Evolutionary conservation across 2,797 vertebrate genomes (phyloP).

Genomic region (Cephalopachus bancanus): DNA sequence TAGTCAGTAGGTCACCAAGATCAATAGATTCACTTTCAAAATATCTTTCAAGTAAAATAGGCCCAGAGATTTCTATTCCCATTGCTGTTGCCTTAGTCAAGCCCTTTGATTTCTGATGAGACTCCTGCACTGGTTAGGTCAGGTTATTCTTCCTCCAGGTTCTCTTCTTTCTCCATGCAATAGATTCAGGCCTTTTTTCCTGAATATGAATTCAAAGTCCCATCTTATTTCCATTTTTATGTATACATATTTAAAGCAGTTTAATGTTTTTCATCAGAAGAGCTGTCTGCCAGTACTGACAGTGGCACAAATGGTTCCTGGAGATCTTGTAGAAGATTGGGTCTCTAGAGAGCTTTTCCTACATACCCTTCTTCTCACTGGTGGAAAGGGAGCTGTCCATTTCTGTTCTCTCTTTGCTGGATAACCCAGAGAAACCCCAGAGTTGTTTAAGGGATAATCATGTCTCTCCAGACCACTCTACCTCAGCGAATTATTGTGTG

Average conservation of each 20-base stretch:
- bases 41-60: background rate
- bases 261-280: background rate
- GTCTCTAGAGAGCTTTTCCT: background rate
- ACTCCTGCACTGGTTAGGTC: background rate
- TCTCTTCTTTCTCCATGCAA: background rate
- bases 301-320: background rate
- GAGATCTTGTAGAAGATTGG: background rate
- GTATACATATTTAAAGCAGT: background rate
- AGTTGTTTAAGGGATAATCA: background rate
- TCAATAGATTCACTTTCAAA: background rate
- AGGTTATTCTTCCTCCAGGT: background rate
- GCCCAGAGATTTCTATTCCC: background rate
- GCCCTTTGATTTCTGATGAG: background rate
- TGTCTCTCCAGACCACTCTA: background rate
- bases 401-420: background rate
- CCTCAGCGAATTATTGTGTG: background rate
- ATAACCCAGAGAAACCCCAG: background rate
- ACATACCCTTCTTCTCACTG: background rate
- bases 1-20: background rate
- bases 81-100: background rate
- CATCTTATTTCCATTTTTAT: background rate
- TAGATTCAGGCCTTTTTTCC: background rate
- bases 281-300: background rate
- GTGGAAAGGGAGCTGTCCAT: background rate
- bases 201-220: background rate